Base-by-base conservation (phyloP, 2,797 vertebrate species). In the Basileuterus tristriatus region DNA sequence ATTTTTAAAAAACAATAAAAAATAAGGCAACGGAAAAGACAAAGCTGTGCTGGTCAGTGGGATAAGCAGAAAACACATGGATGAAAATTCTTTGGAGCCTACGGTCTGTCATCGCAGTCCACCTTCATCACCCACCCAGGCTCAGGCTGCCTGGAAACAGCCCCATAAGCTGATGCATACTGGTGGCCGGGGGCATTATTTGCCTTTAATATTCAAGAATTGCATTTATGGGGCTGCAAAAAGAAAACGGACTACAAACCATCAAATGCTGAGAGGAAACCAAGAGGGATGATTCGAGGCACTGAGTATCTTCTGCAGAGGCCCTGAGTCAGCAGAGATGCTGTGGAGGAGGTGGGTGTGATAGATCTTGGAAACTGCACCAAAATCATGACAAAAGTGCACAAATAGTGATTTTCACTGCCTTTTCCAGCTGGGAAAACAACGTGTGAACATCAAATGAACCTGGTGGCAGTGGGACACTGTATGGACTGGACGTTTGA, bases 21-120 rank as follows among this genome's bases (percentile, higher is more conserved):
- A 11, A 27, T 0, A 76, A 19, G 30, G 10, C 30, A 53, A 15
- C 6, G 15, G 56, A 80, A 88, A 69, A 83, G 11, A 64, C 16
- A 77, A 74, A 71, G 27, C 23, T 50, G 41, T 41, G 27, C 37
- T 43, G 37, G 47, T 37, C 60, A 67, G 50, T 9, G 55, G 36
- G n/a, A 50, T 30, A 46, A 80, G 46, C n/a, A 78, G 49, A 23
- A 56, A 71, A 67, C 19, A 32, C 20, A 10, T 3, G 32, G 37
- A 60, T 34, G 32, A 23, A 78, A 83, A 56, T 3, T 2, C 32
- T 56, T 71, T 2, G 2, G 69, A 63, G 52, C 36, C 41, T 15
- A 8, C 0, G 0, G 18, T 71, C 44, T 2, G 3, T 34, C 37
- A 37, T 44, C 26, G 15, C 30, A n/a, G 56, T 24, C 26, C 1